phyloP scores from a whole-genome alignment of 2,113 vertebrate genomes.

The Zosterops borbonicus region DNA sequence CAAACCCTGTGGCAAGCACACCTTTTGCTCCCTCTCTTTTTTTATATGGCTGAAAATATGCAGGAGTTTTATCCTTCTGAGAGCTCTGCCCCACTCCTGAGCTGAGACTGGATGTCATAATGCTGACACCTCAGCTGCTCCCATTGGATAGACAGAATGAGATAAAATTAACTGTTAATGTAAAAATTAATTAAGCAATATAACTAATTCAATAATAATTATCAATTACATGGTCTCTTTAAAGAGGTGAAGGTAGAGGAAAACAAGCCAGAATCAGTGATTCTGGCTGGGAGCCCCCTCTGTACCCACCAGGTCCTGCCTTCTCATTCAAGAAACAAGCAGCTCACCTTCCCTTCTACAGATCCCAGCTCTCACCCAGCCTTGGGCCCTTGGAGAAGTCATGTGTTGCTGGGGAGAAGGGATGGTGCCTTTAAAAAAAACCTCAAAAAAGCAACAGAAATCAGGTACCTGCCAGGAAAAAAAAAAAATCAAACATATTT shows the following conservation, averaged over 20 bases:
- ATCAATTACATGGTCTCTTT: neutral
- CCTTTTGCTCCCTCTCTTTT: neutral
- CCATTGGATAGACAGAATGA: neutral
- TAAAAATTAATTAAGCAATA: too few relatives aligned
- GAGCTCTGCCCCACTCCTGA: neutral
- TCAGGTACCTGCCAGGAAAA: slow-evolving; percentile 44
- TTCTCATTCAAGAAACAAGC: neutral
- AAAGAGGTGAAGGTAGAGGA: neutral
- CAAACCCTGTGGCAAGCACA: neutral
- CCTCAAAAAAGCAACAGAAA: neutral
- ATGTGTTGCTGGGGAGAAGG: neutral
- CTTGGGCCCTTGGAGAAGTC: neutral
- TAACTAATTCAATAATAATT: neutral
- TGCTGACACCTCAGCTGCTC: neutral
- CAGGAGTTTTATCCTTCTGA: neutral
- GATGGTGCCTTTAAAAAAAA: neutral
- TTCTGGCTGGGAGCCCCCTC: neutral
- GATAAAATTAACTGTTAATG: neutral
- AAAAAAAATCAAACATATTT: slow-evolving; percentile 43
- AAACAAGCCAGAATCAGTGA: neutral
- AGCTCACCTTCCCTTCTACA: neutral
- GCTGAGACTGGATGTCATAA: neutral
- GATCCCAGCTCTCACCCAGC: neutral
- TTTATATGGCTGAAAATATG: neutral
- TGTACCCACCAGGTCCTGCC: neutral